Conservation (phyloP, 2,797 vertebrate genomes). For the Peromyscus aztecus region DNA sequence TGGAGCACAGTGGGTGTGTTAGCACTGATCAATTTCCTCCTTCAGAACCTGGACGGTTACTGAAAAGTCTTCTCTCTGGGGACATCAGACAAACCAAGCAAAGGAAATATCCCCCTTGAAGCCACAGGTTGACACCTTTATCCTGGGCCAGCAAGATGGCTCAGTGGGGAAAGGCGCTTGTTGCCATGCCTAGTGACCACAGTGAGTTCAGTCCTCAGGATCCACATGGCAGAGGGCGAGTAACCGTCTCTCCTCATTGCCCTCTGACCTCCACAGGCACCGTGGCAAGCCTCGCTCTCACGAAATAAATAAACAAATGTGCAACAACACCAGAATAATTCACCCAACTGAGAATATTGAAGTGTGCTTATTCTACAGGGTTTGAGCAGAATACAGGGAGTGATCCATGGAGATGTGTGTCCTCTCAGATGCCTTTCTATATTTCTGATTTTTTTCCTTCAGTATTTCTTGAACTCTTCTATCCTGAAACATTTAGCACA, state of each 20-base stretch:
- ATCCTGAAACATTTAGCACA: not conserved
- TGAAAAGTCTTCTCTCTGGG: not conserved
- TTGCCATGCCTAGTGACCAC: no score
- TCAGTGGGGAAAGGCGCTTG: not conserved
- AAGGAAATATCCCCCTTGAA: not conserved
- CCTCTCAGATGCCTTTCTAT: not conserved
- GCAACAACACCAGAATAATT: not conserved
- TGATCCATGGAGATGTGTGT: fast-evolving
- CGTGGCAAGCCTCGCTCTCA: not conserved
- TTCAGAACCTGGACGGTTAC: not conserved
- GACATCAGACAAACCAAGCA: not conserved
- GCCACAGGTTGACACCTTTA: not conserved
- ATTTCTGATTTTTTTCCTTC: not conserved
- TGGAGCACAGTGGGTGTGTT: not conserved
- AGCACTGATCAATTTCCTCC: not conserved
- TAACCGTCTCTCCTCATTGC: not conserved
- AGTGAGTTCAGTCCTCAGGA: not conserved
- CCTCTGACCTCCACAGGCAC: not conserved
- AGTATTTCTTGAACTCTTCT: not conserved
- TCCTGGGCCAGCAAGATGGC: not conserved
- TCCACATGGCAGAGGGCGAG: not conserved
- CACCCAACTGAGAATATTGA: not conserved
- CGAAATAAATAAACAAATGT: not conserved
- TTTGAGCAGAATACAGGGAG: not conserved
- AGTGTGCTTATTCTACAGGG: not conserved